Base-by-base conservation (phyloP, 2,888 invertebrate genomes). In the Tanypteryx hageni region DNA sequence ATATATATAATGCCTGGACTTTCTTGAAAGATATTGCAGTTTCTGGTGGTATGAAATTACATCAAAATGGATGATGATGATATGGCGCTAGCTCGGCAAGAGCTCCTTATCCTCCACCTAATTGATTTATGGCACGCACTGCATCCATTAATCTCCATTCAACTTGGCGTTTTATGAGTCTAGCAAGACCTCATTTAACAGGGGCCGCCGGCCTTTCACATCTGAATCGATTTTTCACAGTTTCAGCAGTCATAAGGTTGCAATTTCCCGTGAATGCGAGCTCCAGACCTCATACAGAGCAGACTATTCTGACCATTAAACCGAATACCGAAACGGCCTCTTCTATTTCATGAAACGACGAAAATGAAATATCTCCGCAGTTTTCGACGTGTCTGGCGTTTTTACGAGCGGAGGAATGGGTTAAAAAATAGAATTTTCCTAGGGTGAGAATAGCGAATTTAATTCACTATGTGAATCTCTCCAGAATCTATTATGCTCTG, bases 111-210 rank as follows among this genome's bases (percentile, higher is more conserved):
- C 59, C 59, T 8, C 59, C 11, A 5, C 16, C 61, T 89, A 89
- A 89, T 89, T 89, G 64, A 89, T 89, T 89, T 64, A 89, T 44
- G 61, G 16, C 89, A 18, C 44, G 31, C 9, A 44, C 59, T 0
- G 64, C 9, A 10, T 10, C 61, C 58, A 89, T 89, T 89, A 64
- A 89, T 89, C 89, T 89, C 27, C 61, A 89, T 89, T 64, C 85
- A 18, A 44, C 44, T 31, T 27, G 31, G 44, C 61, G 44, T 31
- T 89, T 89, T 64, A 89, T 89, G 64, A 89, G 89, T 89, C 89
- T 89, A 89, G 89, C 89, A 89, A 89, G 89, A 89, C 89, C 89
- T 89, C 89, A 59, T 86, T 59, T 59, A 27, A 31, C 58, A 64
- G 76, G 22, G 76, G 59, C 16, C 86, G 31, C 44, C 16, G 86